Conservation (phyloP, 2,113 vertebrate species). For the Seriola aureovittata region DNA sequence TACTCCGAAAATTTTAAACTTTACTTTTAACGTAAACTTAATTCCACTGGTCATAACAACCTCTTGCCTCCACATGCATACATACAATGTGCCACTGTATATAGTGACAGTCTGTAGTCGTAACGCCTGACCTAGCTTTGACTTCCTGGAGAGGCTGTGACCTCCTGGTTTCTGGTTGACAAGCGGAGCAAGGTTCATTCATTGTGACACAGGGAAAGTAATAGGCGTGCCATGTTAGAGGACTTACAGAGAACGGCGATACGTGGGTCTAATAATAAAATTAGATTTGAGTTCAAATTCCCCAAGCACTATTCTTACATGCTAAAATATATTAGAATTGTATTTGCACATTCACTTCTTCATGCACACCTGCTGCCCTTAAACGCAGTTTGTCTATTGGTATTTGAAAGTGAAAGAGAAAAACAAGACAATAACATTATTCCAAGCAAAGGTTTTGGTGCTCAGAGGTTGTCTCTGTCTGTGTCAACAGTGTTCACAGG, state of each 20-base stretch:
- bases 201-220: conserved; percentile 48
- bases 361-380: neutral
- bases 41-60: no score
- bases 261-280: neutral
- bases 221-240: neutral
- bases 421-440: conserved; percentile 41
- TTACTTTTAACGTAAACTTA: no score
- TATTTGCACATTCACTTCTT: neutral
- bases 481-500: conserved; percentile 45
- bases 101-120: conserved; percentile 15
- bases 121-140: conserved; percentile 53
- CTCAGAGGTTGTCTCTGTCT: conserved; percentile 36
- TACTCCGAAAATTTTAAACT: neutral
- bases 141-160: conserved; percentile 43
- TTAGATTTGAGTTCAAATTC: neutral
- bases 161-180: conserved; percentile 46
- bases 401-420: conserved; percentile 40
- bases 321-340: neutral
- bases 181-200: conserved; percentile 28
- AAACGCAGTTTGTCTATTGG: neutral
- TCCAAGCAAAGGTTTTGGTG: conserved; percentile 30
- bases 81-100: neutral
- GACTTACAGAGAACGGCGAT: neutral
- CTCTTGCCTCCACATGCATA: neutral
- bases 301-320: neutral